phyloP scores from a whole-genome alignment of 2,113 vertebrate species.

The Nestor notabilis region DNA sequence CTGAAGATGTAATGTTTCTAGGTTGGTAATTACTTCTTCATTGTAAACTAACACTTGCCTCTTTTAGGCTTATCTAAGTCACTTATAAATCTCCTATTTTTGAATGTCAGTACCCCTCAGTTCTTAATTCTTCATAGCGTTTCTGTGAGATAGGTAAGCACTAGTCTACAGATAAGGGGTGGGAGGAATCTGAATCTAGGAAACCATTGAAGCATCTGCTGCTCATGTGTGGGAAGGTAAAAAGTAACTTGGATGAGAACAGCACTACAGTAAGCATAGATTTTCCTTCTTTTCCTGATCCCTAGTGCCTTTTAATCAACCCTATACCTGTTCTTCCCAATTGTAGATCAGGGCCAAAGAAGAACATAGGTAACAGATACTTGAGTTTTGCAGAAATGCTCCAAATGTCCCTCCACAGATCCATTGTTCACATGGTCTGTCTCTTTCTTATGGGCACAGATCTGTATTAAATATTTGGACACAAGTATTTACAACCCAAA shows the following conservation, averaged over 20 bases:
- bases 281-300: not conserved
- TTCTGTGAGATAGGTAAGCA: not conserved
- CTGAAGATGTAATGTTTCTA: accelerated
- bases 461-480: not conserved
- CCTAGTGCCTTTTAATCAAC: not conserved
- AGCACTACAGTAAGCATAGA: not conserved
- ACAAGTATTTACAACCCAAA: not conserved
- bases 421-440: not conserved
- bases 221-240: not conserved
- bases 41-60: not conserved
- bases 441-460: not conserved
- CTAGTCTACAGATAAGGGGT: not conserved
- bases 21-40: not conserved
- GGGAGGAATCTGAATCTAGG: not conserved
- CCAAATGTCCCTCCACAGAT: not conserved
- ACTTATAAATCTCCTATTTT: not conserved
- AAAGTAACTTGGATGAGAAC: not conserved
- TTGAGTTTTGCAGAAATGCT: not conserved
- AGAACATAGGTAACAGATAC: not conserved
- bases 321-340: not conserved
- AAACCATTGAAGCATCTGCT: not conserved
- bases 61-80: not conserved
- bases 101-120: not conserved
- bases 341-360: not conserved
- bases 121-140: not conserved